These are phyloP conservation scores for Vidua chalybeata DNA, from an alignment of 2,113 vertebrate genomes.

Conservation along the genomic window DNA sequence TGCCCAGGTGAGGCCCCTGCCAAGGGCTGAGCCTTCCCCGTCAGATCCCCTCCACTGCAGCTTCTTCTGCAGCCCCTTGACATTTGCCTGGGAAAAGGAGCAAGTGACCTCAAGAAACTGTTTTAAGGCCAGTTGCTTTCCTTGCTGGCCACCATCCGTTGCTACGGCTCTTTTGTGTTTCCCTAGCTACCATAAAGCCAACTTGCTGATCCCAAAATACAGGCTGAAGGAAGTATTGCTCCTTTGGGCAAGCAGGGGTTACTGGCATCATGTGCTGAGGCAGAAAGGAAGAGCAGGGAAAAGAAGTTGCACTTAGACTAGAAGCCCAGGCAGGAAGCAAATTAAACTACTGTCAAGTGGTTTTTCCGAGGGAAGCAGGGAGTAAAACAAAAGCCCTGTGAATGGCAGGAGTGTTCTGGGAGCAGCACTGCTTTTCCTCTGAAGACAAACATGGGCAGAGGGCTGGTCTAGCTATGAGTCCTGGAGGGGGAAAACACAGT, in stretches of 20 bases:
- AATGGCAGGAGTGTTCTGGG: not conserved
- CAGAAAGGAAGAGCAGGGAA: not conserved
- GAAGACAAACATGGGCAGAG: too few relatives aligned
- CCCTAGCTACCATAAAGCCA: too few relatives aligned
- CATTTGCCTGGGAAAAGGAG: not conserved
- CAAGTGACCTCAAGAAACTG: too few relatives aligned
- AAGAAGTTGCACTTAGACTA: not conserved
- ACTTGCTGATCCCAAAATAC: too few relatives aligned
- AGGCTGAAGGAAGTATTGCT: too few relatives aligned
- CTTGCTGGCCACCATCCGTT: too few relatives aligned
- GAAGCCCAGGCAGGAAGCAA: not conserved
- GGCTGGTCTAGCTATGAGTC: too few relatives aligned
- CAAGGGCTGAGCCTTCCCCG: not conserved
- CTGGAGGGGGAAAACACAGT: too few relatives aligned
- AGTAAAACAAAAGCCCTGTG: not conserved
- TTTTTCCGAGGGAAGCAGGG: not conserved
- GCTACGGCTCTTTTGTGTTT: too few relatives aligned
- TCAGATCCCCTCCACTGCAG: not conserved
- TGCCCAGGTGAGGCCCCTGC: conserved; percentile 73
- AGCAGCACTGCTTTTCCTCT: too few relatives aligned
- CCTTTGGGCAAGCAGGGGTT: too few relatives aligned
- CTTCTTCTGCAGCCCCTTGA: not conserved
- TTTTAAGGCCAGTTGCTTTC: too few relatives aligned
- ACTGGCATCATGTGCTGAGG: not conserved
- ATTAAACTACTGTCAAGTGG: not conserved